Evolutionary conservation across 2,888 invertebrate species (phyloP), one percentile per base, ranked within the genome.

Genomic region (Branchipolynoe longqiensis): DNA sequence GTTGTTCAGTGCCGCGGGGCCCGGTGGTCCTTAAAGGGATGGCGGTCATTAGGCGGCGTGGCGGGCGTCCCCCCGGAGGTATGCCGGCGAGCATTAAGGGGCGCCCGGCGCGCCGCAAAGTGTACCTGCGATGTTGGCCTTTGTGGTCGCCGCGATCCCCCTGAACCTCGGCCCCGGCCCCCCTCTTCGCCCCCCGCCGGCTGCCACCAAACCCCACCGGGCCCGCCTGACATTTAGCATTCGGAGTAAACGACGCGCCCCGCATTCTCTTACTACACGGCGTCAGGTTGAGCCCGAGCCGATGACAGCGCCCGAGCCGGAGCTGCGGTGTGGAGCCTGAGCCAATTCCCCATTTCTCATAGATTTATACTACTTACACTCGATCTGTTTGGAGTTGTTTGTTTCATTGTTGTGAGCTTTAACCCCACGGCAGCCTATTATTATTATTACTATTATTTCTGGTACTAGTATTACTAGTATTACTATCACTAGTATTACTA

Each of bases 81-180:
- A 48, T 25, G 48, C 48, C 48, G 28, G 48, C 25, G 40, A 69
- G 69, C 4, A 31, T 4, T 18, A 38, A 2, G 69, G 78, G 78
- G 22, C 78, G 22, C 41, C 6, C 38, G 1, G 73, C 73, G 38
- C 64, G 18, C 73, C 8, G 14, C 22, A 78, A 78, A 78, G 78
- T 78, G 48, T 78, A 78, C 54, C 78, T 78, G 78, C 8, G 78
- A 41, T 78, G 31, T n/a, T 78, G 78, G n/a, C 78, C 78, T 78
- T 78, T 78, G 54, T 69, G 69, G 38, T 4, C 8, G 48, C 48
- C 48, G 48, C 22, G 48, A 18, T 18, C 58, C 18, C n/a, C 58
- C 36, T 69, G 69, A 69, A 33, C 69, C 78, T 48, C 48, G 38
- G 33, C 31, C 6, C 25, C 62, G 62, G 28, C n/a, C 25, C 62